Base-by-base conservation (phyloP, 1,140 invertebrate genomes). In the Glossosoma conforme region DNA sequence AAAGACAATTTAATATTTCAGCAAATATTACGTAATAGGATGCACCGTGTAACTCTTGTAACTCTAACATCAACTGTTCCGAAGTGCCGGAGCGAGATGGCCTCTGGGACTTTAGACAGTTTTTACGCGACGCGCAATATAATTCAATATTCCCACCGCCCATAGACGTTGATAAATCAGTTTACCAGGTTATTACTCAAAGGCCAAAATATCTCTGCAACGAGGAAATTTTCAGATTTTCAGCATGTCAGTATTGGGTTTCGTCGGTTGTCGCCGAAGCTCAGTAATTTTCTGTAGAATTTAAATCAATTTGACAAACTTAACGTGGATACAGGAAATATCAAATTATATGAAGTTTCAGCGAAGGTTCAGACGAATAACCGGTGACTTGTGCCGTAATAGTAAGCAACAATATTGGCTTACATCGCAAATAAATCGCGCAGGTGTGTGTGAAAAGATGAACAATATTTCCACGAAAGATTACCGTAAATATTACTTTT, bases 271-370 rank as follows among this genome's bases (percentile, higher is more conserved):
- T 50, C 41, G 33, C 18, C 24, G 13, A 25, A 24, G 32, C 30
- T 37, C 15, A 19, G 30, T 20, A 43, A 44, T 55, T 43, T 52
- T 43, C 33, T 8, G 8, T 17, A 25, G 54, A 36, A 40, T 35
- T 33, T 13, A 47, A 56, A 18, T 38, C 48, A 56, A 52, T 56
- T 56, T 56, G 54, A 47, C 48, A 56, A 56, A 56, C 37, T 43
- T 43, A 24, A 49, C 22, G 37, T 44, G 32, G 51, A 45, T 33
- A 41, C 48, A 46, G 54, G 48, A 52, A 56, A 52, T 56, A 56
- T 51, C 48, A 44, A 47, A 47, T 56, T n/a, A 44, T 30, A 10
- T 36, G n/a, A 32, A 2, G 15, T 8, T 24, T 2, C 25, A 24
- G 3, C 20, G 14, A 36, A 6, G 14, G 5, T 36, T 36, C n/a